Percentiles rank a stretch among this genome's conserved stretches.
Evolutionary conservation across 1,140 invertebrate genomes (phyloP).

Genomic region (Trypoxylus dichotomus): DNA sequence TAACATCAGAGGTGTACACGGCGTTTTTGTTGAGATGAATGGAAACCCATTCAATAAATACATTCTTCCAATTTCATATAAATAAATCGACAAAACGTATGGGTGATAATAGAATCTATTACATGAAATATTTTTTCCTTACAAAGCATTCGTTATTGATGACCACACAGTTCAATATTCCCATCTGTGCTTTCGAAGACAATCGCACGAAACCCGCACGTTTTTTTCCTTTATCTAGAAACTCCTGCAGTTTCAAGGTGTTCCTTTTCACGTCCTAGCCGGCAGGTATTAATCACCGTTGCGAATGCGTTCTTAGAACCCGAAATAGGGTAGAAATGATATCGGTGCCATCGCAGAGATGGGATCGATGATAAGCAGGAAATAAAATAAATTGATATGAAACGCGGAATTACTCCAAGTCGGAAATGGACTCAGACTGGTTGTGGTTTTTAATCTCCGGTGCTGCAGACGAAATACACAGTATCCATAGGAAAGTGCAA

Average conservation of each 20-base stretch:
- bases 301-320: background rate
- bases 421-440: constrained; percentile 6
- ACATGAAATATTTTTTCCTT: background rate
- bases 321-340: background rate
- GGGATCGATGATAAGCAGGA: background rate
- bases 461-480: background rate
- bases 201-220: background rate
- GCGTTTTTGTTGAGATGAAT: too few species aligned
- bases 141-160: background rate
- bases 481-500: too few species aligned
- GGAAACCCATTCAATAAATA: too few species aligned
- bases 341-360: background rate
- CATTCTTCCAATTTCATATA: too few species aligned
- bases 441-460: constrained; percentile 8
- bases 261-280: background rate
- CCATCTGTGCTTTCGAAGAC: background rate
- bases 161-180: background rate
- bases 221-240: background rate
- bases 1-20: too few species aligned
- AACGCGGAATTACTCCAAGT: background rate
- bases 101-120: background rate
- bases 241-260: background rate
- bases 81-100: background rate
- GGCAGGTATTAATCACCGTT: background rate
- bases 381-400: constrained; percentile 3